Percentiles rank a stretch among this genome's conserved stretches.
These are phyloP conservation scores for Mesitornis unicolor DNA, from an alignment of 2,113 vertebrate species.

Conservation along the genomic window DNA sequence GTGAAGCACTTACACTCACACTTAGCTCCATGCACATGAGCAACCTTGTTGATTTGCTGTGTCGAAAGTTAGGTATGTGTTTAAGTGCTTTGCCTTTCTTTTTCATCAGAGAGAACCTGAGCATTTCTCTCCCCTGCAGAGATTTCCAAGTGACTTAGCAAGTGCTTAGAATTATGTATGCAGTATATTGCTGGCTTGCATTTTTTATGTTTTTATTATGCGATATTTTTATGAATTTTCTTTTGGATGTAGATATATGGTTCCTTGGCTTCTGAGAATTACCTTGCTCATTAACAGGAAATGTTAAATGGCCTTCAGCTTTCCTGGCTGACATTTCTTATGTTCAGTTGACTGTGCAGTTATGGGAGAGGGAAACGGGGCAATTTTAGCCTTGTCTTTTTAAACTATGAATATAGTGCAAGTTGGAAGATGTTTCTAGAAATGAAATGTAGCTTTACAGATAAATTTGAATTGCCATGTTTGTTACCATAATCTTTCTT, in stretches of 20 bases:
- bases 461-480: neutral
- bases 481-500: conserved; percentile 57
- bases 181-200: neutral
- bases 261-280: conserved; percentile 20
- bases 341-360: neutral
- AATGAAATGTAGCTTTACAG: neutral
- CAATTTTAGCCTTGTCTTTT: neutral
- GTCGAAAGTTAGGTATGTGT: neutral
- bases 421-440: neutral
- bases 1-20: neutral
- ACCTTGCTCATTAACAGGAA: neutral
- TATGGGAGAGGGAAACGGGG: neutral
- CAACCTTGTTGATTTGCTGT: neutral
- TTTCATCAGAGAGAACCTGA: neutral
- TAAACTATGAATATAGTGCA: neutral
- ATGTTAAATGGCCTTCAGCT: neutral
- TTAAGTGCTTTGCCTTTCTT: neutral
- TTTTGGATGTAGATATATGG: neutral
- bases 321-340: neutral
- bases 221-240: neutral
- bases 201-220: neutral
- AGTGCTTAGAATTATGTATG: neutral
- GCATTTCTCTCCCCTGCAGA: neutral
- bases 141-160: neutral
- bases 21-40: neutral